Evolutionary conservation across 2,113 vertebrate genomes (phyloP).

Genomic region (Hippocampus zosterae): DNA sequence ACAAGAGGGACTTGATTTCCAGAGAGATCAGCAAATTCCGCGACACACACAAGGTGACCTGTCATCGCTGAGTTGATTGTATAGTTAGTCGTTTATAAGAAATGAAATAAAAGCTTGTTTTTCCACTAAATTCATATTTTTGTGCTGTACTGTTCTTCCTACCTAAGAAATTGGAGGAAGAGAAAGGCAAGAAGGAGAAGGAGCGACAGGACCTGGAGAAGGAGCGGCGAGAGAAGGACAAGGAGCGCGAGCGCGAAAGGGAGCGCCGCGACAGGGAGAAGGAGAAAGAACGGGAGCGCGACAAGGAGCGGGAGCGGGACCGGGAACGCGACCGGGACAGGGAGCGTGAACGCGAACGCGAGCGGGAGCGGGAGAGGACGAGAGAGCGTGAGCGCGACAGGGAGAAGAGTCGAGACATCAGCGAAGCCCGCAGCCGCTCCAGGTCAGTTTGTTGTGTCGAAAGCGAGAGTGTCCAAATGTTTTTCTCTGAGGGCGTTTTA

Average conservation of each 20-base stretch:
- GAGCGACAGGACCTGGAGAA: constrained; percentile 92
- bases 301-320: constrained; percentile 83
- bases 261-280: constrained; percentile 79
- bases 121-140: background rate
- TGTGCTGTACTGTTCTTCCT: constrained; percentile 40
- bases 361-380: constrained; percentile 78
- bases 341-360: constrained; percentile 77
- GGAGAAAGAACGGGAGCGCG: constrained; percentile 75
- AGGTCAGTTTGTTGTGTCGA: constrained; percentile 68
- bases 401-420: constrained; percentile 86
- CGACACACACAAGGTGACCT: constrained; percentile 97
- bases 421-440: constrained; percentile 87
- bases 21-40: constrained; percentile 99
- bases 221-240: constrained; percentile 92
- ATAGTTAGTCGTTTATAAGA: background rate
- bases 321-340: constrained; percentile 81
- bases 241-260: constrained; percentile 91
- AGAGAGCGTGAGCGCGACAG: constrained; percentile 79
- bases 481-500: too few species aligned
- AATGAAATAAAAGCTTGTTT: background rate
- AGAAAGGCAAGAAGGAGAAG: constrained; percentile 98
- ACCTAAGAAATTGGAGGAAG: constrained; percentile 97
- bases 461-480: too few species aligned
- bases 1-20: constrained; percentile 99
- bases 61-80: constrained; percentile 43